phyloP scores from a whole-genome alignment of 2,888 invertebrate species.

The Cylloceria caligata region DNA sequence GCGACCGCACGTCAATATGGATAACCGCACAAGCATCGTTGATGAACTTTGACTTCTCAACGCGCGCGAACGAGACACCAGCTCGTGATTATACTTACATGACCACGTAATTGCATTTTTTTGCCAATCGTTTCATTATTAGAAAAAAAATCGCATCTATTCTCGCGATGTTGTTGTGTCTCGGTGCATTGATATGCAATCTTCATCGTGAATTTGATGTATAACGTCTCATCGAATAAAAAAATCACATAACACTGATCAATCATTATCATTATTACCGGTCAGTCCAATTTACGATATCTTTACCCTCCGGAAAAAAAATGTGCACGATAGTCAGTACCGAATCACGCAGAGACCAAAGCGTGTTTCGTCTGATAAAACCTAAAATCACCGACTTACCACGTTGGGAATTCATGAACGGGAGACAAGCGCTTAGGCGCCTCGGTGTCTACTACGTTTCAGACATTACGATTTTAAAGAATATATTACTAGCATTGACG shows the following conservation, averaged over 20 bases:
- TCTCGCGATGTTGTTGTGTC: background rate
- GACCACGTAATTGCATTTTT: background rate
- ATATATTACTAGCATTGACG: background rate
- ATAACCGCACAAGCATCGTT: background rate
- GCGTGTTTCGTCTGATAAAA: slow-evolving; percentile 51
- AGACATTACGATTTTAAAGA: background rate
- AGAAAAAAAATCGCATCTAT: background rate
- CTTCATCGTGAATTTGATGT: background rate
- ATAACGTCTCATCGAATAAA: background rate
- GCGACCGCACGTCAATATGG: background rate
- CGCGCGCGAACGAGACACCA: background rate
- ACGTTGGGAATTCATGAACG: slow-evolving; percentile 44
- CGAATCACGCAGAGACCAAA: slow-evolving; percentile 39
- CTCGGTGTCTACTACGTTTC: background rate
- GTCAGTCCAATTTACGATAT: background rate
- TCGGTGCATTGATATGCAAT: slow-evolving; percentile 4
- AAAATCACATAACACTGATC: no score
- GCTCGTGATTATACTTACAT: background rate
- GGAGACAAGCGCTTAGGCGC: slow-evolving; percentile 34
- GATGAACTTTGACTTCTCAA: slow-evolving; percentile 11
- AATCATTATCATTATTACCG: no score
- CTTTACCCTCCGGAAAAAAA: background rate
- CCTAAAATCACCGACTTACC: slow-evolving; percentile 49
- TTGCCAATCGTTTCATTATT: slow-evolving; percentile 20
- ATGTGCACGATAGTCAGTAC: slow-evolving; percentile 44